Percentiles rank a stretch among this genome's conserved stretches.
These are phyloP conservation scores for Empidonax traillii DNA, from an alignment of 2,113 vertebrate species.

Conservation along the genomic window DNA sequence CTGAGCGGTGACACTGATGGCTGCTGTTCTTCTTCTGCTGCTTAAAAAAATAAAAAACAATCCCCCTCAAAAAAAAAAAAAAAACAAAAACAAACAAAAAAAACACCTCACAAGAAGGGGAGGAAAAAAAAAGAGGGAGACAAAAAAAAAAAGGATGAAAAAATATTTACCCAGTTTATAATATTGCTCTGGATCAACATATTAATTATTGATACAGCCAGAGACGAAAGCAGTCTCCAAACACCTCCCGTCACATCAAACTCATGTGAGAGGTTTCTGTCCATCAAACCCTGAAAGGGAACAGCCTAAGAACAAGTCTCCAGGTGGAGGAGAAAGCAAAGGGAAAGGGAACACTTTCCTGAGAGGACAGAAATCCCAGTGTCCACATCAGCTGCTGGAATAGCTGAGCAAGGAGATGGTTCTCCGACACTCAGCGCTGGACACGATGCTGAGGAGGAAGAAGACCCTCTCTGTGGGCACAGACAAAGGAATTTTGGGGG, in stretches of 20 bases:
- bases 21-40: background rate
- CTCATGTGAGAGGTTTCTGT: background rate
- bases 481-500: too few relatives aligned
- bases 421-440: rapidly evolving
- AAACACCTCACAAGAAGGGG: too few relatives aligned
- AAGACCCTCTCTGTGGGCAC: too few relatives aligned
- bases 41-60: background rate
- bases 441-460: background rate
- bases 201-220: slow-evolving; percentile 36
- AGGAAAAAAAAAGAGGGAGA: background rate
- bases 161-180: slow-evolving; percentile 1
- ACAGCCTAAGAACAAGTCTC: background rate
- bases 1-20: background rate
- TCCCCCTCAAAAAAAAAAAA: background rate
- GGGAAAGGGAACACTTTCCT: background rate
- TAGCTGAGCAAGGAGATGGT: background rate
- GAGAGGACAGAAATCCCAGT: background rate
- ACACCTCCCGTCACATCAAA: background rate
- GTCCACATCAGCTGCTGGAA: background rate
- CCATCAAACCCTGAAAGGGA: background rate
- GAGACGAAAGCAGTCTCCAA: background rate
- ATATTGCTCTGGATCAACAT: slow-evolving; percentile 4
- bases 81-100: too few relatives aligned
- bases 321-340: background rate
- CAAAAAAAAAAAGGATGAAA: background rate